A percentile compares a stretch with the other conserved stretches of the same genome.
Conservation (phyloP, 2,888 invertebrate genomes). For the Chesias legatella region DNA sequence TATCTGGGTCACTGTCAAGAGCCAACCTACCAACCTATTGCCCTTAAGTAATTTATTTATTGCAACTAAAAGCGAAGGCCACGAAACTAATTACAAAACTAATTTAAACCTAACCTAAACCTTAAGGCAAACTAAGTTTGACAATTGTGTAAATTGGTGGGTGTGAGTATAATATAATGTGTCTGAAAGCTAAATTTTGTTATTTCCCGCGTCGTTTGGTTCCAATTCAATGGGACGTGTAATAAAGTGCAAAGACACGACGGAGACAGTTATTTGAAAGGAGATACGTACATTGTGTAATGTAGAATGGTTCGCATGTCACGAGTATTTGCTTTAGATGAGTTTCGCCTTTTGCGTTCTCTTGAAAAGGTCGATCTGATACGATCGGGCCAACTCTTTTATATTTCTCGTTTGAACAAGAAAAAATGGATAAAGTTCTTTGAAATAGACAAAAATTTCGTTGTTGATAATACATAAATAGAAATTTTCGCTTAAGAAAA, state of each 20-base stretch:
- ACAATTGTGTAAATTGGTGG: background rate
- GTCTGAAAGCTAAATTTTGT: conserved; percentile 9
- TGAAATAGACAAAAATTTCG: too few species aligned
- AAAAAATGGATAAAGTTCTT: too few species aligned
- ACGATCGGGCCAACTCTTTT: too few species aligned
- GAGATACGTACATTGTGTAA: background rate
- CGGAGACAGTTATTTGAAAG: conserved; percentile 12
- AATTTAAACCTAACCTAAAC: background rate
- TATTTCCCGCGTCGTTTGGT: conserved; percentile 4
- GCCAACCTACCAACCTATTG: conserved; percentile 4
- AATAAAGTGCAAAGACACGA: conserved; percentile 13
- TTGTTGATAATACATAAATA: too few species aligned
- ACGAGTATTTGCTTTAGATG: too few species aligned
- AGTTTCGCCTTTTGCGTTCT: too few species aligned
- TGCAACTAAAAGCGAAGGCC: background rate
- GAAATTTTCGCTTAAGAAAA: too few species aligned
- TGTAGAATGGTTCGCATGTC: too few species aligned
- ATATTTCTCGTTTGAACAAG: too few species aligned
- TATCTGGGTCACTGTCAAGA: conserved; percentile 15
- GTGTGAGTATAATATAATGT: conserved; percentile 4
- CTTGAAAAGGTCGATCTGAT: too few species aligned
- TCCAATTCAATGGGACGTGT: conserved; percentile 11
- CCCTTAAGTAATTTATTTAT: background rate
- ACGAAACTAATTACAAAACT: conserved; percentile 2
- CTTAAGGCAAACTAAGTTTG: conserved; percentile 6